Base-by-base conservation (phyloP, 2,888 invertebrate species). In the Drosophila eohydei region DNA sequence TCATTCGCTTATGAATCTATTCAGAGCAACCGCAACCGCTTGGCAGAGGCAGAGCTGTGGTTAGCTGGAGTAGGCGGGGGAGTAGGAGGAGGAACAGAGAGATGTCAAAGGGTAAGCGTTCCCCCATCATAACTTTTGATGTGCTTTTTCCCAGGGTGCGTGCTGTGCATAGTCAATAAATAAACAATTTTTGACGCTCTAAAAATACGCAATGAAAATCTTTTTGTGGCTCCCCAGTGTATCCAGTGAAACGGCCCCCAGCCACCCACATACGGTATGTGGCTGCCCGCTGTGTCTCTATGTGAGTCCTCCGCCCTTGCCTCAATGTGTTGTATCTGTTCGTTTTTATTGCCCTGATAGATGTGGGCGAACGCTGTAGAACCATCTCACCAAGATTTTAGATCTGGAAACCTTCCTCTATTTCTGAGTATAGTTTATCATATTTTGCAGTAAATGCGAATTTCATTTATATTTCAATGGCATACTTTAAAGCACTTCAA, bases 121-220 rank as follows among this genome's bases (percentile, higher is more conserved):
- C 26, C 38, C 28, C 61, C 34, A 43, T 82, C 73, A 84, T 82
- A 82, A 77, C 81, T 71, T 84, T 88, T 88, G 88, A 84, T 87
- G 85, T 84, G 88, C 83, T 83, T 78, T 79, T 76, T 63, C 72
- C 38, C 40, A 57, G 60, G 66, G 71, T 74, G 80, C 85, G 88
- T 85, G 85, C 88, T 85, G 88, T 74, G 85, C 81, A 88, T 85
- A 80, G 80, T 80, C 85, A 88, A 85, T 85, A 85, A 88, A 85
- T 81, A 88, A 86, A 83, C 86, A 83, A 81, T 88, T 83, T 80
- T 80, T 69, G 61, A 66, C 61, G 74, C 83, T 81, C 70, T 63
- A 69, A 75, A 80, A 73, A 70, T 58, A 78, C 52, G 62, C 64
- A 54, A 54, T 71, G 71, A 60, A 73, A 73, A 74, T 81, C 65